phyloP scores from a whole-genome alignment of 2,888 invertebrate species.

The Clitarchus hookeri region DNA sequence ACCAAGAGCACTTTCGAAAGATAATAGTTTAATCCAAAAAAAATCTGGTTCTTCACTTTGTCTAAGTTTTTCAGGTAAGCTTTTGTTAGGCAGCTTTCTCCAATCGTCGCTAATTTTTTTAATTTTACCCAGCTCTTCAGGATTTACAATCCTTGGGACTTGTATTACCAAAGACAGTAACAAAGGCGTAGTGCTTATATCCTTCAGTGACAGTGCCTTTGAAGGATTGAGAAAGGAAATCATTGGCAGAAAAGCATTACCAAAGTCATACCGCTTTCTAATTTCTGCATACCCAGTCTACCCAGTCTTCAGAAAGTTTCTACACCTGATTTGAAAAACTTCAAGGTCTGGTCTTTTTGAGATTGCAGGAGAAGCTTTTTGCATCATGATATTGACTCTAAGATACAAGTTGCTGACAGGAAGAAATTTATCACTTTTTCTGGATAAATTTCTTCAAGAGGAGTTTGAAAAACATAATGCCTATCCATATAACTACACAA shows the following conservation, averaged over 20 bases:
- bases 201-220: neutral
- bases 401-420: neutral
- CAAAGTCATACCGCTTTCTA: neutral
- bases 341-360: neutral
- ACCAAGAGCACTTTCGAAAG: too few relatives aligned
- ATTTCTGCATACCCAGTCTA: neutral
- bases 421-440: neutral
- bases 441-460: neutral
- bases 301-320: constrained; percentile 21
- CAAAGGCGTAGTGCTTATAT: neutral
- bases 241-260: neutral
- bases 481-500: neutral
- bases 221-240: neutral
- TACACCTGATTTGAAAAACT: neutral
- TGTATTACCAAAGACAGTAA: neutral
- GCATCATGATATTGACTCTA: neutral
- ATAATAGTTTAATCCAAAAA: too few relatives aligned
- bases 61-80: too few relatives aligned
- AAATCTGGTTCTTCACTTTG: too few relatives aligned
- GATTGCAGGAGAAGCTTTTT: neutral
- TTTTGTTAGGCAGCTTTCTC: too few relatives aligned
- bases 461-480: neutral
- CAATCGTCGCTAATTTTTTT: too few relatives aligned
- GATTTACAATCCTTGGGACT: neutral
- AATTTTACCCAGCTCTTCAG: neutral